These are phyloP conservation scores for Clarias magur DNA, from an alignment of 2,113 vertebrate species.

Conservation along the genomic window DNA sequence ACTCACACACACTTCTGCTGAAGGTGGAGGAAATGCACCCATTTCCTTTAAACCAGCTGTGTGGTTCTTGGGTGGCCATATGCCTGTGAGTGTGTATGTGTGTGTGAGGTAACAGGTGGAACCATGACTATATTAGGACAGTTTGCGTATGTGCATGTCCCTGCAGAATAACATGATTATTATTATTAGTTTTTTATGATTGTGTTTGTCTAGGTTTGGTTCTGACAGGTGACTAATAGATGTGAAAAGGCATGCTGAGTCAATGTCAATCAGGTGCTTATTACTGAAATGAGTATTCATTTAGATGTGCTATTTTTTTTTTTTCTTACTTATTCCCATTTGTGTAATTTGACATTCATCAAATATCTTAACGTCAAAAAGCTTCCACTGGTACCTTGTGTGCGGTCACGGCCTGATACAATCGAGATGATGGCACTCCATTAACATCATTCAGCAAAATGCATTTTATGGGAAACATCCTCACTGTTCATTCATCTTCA, in stretches of 20 bases:
- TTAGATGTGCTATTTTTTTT: background rate
- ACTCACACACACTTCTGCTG: conserved; percentile 1
- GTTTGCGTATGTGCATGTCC: background rate
- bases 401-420: background rate
- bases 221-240: conserved; percentile 28
- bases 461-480: background rate
- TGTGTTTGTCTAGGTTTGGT: conserved; percentile 23
- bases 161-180: background rate
- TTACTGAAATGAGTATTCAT: conserved; percentile 18
- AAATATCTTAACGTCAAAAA: background rate
- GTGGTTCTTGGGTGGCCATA: background rate
- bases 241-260: conserved; percentile 26
- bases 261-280: background rate
- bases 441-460: background rate
- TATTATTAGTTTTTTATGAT: background rate
- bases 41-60: conserved; percentile 11
- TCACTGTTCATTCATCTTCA: background rate
- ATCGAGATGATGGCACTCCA: background rate
- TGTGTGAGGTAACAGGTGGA: conserved; percentile 3
- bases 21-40: background rate
- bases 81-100: background rate
- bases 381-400: background rate
- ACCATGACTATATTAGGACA: conserved; percentile 9
- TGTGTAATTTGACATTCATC: conserved; percentile 16
- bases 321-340: conserved; percentile 14